A percentile compares a stretch with the other conserved stretches of the same genome.
Evolutionary conservation across 2,113 vertebrate species (phyloP).

Genomic region (Brachyhypopomus gauderio): DNA sequence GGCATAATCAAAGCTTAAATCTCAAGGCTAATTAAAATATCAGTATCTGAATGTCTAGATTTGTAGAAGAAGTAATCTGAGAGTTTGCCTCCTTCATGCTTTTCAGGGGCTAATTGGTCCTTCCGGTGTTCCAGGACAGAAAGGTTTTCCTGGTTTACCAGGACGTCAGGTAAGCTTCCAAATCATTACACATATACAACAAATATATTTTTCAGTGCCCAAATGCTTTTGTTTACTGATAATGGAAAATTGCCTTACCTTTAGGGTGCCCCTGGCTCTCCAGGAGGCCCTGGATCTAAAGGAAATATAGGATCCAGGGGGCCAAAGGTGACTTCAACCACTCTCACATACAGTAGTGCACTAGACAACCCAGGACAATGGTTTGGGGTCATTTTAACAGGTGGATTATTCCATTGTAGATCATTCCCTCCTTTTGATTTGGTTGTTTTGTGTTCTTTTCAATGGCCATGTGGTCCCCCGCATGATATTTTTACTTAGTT

Average conservation of each 20-base stretch:
- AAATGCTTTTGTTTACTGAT: neutral
- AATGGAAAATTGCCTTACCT: constrained; percentile 48
- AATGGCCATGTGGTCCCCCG: no score
- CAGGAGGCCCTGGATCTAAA: constrained; percentile 61
- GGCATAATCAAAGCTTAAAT: neutral
- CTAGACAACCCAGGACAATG: no score
- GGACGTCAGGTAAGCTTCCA: constrained; percentile 59
- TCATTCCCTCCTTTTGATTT: no score
- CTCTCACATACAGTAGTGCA: neutral
- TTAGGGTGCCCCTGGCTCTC: constrained; percentile 65
- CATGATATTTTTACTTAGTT: no score
- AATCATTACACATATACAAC: neutral
- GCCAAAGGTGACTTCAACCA: constrained; percentile 73
- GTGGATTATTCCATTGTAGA: no score
- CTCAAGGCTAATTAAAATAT: no score
- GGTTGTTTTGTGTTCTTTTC: no score
- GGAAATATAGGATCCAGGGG: constrained; percentile 77
- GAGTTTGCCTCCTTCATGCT: neutral
- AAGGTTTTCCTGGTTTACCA: constrained; percentile 62
- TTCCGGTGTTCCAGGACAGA: constrained; percentile 61
- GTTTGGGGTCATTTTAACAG: no score
- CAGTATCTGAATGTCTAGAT: neutral
- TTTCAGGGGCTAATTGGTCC: constrained; percentile 63
- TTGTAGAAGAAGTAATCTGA: neutral
- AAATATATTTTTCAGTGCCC: neutral